phyloP scores from a whole-genome alignment of 2,113 vertebrate species.

The Toxotes jaculatrix region DNA sequence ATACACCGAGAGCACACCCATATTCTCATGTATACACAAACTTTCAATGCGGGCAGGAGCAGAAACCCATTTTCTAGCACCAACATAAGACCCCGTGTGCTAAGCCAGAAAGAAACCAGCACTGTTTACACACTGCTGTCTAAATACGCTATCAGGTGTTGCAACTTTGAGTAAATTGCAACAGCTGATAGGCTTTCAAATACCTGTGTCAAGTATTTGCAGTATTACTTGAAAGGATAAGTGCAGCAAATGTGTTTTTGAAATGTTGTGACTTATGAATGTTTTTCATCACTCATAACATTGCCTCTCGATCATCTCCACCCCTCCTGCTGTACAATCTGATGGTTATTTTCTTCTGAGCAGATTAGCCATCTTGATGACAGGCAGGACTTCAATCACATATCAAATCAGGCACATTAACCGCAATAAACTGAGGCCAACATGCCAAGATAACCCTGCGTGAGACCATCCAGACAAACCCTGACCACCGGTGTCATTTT shows the following conservation, averaged over 20 bases:
- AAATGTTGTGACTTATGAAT: slow-evolving; percentile 2
- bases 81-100: slow-evolving; percentile 47
- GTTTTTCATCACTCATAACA: slow-evolving; percentile 15
- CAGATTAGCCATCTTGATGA: slow-evolving; percentile 38
- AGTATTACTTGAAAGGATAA: not conserved
- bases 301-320: not conserved
- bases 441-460: slow-evolving; percentile 20
- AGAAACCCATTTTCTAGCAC: slow-evolving; percentile 40
- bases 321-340: not conserved
- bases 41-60: slow-evolving; percentile 16
- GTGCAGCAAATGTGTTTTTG: slow-evolving; percentile 1
- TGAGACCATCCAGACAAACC: slow-evolving; percentile 50
- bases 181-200: not conserved
- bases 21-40: slow-evolving; percentile 55
- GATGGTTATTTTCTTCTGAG: slow-evolving; percentile 15
- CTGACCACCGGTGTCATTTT: slow-evolving; percentile 41
- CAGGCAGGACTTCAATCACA: slow-evolving; percentile 12
- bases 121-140: slow-evolving; percentile 51
- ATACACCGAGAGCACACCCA: slow-evolving; percentile 21
- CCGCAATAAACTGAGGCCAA: slow-evolving; percentile 11
- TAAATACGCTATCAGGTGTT: slow-evolving; percentile 52
- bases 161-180: not conserved
- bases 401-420: slow-evolving; percentile 36
- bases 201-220: slow-evolving; percentile 10
- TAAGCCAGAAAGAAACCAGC: slow-evolving; percentile 54